These are phyloP conservation scores for Kryphioiulus occultus DNA, from an alignment of 2,888 invertebrate genomes.

Conservation along the genomic window DNA sequence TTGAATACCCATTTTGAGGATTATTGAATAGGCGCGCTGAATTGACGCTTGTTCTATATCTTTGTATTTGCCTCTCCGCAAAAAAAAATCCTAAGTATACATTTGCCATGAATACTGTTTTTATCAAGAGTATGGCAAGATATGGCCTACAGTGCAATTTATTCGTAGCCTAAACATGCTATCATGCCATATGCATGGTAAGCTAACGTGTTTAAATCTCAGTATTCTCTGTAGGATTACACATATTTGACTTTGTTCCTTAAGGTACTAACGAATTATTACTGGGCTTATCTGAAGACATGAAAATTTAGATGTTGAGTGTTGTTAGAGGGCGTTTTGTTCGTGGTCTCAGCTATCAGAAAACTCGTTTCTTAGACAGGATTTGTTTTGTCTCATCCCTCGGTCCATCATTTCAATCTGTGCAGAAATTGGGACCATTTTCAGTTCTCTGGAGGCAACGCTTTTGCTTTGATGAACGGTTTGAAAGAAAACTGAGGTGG, in stretches of 20 bases:
- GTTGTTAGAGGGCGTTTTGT: background rate
- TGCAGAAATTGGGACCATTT: constrained; percentile 9
- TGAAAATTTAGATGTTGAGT: background rate
- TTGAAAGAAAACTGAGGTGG: constrained; percentile 6
- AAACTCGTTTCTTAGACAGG: background rate
- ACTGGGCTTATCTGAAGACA: background rate
- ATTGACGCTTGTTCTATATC: too few species aligned
- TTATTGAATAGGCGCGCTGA: too few species aligned
- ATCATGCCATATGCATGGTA: background rate
- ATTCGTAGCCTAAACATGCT: too few species aligned
- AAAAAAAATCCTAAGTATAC: too few species aligned
- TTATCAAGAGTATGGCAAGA: too few species aligned
- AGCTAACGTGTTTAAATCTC: background rate
- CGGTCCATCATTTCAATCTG: constrained; percentile 35
- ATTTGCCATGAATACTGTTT: too few species aligned
- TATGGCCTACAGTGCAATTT: too few species aligned
- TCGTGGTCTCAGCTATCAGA: background rate
- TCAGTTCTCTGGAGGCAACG: background rate
- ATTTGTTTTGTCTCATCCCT: constrained; percentile 4
- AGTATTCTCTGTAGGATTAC: background rate
- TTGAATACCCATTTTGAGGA: too few species aligned
- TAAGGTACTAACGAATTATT: background rate
- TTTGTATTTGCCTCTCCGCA: too few species aligned
- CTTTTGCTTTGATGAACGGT: constrained; percentile 9
- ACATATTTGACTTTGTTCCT: background rate